phyloP scores from a whole-genome alignment of 37 sponge, comb jelly and placozoan species.

The Beroe ovata region DNA sequence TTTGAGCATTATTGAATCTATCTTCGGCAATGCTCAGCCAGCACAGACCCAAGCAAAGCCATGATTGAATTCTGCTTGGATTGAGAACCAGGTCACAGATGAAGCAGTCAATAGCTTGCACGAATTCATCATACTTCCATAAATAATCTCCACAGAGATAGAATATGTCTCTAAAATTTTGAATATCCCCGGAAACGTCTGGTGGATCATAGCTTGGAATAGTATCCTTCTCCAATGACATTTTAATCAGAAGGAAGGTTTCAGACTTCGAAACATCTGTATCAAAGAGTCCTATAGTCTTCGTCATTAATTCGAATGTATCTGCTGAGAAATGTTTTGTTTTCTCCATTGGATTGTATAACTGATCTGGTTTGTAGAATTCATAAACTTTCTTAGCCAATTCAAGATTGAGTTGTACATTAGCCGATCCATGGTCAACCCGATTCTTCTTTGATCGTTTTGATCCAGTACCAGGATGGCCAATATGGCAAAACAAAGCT shows the following conservation, averaged over 20 bases:
- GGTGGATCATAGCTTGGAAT: neutral
- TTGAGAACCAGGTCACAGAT: slow-evolving; percentile 43
- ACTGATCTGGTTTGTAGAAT: slow-evolving; percentile 4
- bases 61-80: slow-evolving; percentile 8
- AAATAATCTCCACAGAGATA: slow-evolving; percentile 65
- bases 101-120: slow-evolving; percentile 56
- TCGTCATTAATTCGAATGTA: slow-evolving; percentile 4
- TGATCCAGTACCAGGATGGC: slow-evolving; percentile 44
- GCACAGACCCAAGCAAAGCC: slow-evolving; percentile 50
- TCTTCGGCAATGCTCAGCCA: slow-evolving; percentile 56
- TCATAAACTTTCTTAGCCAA: slow-evolving; percentile 1
- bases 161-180: slow-evolving; percentile 37
- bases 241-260: slow-evolving; percentile 4
- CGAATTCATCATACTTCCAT: slow-evolving; percentile 60
- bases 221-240: slow-evolving; percentile 39
- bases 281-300: slow-evolving; percentile 8
- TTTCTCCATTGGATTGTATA: slow-evolving; percentile 49
- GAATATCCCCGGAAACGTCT: neutral
- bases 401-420: neutral
- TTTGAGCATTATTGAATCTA: slow-evolving; percentile 40
- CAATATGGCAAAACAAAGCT: slow-evolving; percentile 34
- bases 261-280: slow-evolving; percentile 14
- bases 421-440: slow-evolving; percentile 7
- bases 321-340: slow-evolving; percentile 45
- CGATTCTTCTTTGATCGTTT: slow-evolving; percentile 58